Conservation (phyloP, 2,888 invertebrate genomes). For the Caenorhabditis sp. region DNA sequence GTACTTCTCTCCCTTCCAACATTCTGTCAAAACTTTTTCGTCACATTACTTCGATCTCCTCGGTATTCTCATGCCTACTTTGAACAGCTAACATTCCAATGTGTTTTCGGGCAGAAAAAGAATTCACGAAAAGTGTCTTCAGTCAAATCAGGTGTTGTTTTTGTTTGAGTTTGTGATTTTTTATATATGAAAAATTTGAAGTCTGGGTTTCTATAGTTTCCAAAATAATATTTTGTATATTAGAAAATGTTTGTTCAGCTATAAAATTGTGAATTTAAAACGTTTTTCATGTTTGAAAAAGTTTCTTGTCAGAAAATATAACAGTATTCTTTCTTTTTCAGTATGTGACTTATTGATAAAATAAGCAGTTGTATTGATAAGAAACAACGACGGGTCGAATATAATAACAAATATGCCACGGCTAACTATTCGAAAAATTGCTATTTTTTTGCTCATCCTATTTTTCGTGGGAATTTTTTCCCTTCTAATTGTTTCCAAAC, state of each 20-base stretch:
- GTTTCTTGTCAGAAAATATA: neutral
- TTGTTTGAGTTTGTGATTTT: slow-evolving; percentile 6
- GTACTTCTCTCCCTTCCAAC: slow-evolving; percentile 39
- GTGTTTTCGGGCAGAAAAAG: slow-evolving; percentile 9
- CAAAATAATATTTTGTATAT: neutral
- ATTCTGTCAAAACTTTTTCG: slow-evolving; percentile 42
- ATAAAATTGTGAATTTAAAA: too few relatives aligned
- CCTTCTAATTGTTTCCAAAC: slow-evolving; percentile 9
- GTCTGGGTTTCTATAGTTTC: neutral
- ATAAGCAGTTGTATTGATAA: neutral
- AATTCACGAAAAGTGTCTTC: slow-evolving; percentile 8
- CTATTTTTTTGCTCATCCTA: slow-evolving; percentile 3
- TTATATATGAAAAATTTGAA: neutral
- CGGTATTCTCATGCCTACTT: slow-evolving; percentile 32
- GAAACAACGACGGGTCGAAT: neutral
- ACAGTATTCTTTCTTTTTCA: neutral
- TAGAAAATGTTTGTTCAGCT: neutral
- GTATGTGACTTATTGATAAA: neutral
- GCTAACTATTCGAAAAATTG: slow-evolving; percentile 11
- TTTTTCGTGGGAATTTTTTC: neutral
- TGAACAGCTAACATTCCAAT: slow-evolving; percentile 28
- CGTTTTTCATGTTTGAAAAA: neutral
- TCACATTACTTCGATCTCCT: slow-evolving; percentile 32
- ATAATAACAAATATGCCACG: slow-evolving; percentile 11
- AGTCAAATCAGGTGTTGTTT: slow-evolving; percentile 24